Evolutionary conservation across 2,888 invertebrate genomes (phyloP).

Genomic region (Eilema depressum): DNA sequence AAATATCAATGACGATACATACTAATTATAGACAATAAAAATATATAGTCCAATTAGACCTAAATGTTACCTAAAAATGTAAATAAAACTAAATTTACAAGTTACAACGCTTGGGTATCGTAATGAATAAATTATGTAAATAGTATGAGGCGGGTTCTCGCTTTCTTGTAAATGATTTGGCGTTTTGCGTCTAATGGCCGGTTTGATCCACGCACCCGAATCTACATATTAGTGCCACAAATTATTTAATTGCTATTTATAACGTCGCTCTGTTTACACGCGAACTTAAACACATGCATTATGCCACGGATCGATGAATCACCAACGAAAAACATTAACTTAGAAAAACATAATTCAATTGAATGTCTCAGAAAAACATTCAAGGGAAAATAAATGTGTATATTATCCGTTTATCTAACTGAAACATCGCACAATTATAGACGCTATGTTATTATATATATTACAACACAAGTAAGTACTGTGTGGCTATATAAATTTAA

Average conservation of each 20-base stretch:
- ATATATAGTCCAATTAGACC: background rate
- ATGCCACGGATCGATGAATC: conserved; percentile 17
- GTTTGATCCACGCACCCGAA: conserved; percentile 66
- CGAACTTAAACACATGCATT: conserved; percentile 41
- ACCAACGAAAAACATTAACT: conserved; percentile 3
- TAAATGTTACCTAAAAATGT: background rate
- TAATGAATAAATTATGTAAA: conserved; percentile 85
- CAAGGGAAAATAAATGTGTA: conserved; percentile 7
- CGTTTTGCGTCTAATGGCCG: conserved; percentile 79
- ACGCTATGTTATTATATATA: conserved; percentile 37
- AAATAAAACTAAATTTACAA: conserved; percentile 38
- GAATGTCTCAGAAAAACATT: conserved; percentile 14
- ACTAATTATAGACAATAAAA: background rate
- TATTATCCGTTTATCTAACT: conserved; percentile 14
- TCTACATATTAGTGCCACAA: conserved; percentile 73
- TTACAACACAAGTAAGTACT: conserved; percentile 22
- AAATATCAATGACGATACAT: too few relatives aligned
- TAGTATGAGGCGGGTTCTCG: conserved; percentile 80
- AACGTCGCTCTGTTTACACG: conserved; percentile 63
- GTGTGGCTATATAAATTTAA: conserved; percentile 40
- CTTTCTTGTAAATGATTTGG: conserved; percentile 85
- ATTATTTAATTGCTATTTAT: conserved; percentile 80
- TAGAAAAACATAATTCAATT: conserved; percentile 1
- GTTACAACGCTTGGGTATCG: conserved; percentile 59
- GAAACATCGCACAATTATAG: conserved; percentile 26